Evolutionary conservation across 2,888 invertebrate genomes (phyloP).

Genomic region (Dorcus parallelipipedus): DNA sequence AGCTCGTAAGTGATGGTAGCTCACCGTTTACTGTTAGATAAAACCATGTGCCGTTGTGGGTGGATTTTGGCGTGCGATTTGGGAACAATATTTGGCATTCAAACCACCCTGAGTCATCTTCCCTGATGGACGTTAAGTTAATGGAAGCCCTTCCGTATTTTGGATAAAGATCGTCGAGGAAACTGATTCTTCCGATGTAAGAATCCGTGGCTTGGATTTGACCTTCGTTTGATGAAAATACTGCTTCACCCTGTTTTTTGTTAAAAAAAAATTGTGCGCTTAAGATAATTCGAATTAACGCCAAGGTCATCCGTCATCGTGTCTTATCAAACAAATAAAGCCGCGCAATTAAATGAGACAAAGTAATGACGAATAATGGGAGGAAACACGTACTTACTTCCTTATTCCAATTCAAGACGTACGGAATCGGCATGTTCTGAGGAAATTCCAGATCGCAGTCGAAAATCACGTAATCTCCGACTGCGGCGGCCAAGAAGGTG

Average conservation of each 20-base stretch:
- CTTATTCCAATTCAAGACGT: conserved; percentile 87
- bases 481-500: conserved; percentile 57
- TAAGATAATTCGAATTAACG: too few relatives aligned
- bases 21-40: conserved; percentile 84
- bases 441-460: conserved; percentile 87
- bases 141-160: conserved; percentile 67
- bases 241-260: conserved; percentile 63
- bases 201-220: conserved; percentile 65
- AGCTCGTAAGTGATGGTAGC: conserved; percentile 25
- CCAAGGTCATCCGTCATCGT: too few relatives aligned
- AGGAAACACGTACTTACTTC: conserved; percentile 60
- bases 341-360: not conserved
- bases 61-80: conserved; percentile 78
- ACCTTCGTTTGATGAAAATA: conserved; percentile 80
- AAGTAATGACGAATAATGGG: conserved; percentile 6
- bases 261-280: too few relatives aligned
- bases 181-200: conserved; percentile 69
- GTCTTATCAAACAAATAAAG: too few relatives aligned
- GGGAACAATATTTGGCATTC: conserved; percentile 87
- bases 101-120: conserved; percentile 88
- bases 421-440: conserved; percentile 79
- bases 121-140: conserved; percentile 82
- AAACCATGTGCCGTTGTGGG: conserved; percentile 88
- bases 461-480: conserved; percentile 76
- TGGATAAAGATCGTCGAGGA: conserved; percentile 57